Percentiles rank a stretch among this genome's conserved stretches.
These are phyloP conservation scores for Bos javanicus DNA, from an alignment of 2,113 vertebrate genomes.

Conservation along the genomic window DNA sequence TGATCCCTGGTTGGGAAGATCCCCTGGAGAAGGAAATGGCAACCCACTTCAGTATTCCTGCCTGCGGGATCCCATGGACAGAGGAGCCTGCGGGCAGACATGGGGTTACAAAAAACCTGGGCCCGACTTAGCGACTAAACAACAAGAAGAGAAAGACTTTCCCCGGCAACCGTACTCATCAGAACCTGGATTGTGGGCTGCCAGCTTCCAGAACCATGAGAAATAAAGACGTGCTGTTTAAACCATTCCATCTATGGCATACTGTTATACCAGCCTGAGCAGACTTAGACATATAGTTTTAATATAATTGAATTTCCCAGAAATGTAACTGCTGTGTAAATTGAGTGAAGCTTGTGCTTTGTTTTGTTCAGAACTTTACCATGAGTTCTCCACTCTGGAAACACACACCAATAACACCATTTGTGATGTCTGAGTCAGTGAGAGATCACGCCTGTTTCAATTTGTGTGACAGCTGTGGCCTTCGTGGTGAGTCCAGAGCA, in stretches of 20 bases:
- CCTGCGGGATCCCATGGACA: neutral
- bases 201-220: neutral
- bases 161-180: fast-evolving
- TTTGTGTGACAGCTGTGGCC: neutral
- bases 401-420: neutral
- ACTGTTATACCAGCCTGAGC: neutral
- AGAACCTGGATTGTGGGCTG: no score
- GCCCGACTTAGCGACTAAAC: neutral
- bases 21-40: neutral
- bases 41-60: neutral
- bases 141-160: neutral
- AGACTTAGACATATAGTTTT: neutral
- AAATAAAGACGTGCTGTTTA: neutral
- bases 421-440: neutral
- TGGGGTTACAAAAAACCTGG: neutral
- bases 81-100: neutral
- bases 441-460: neutral
- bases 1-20: neutral
- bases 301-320: neutral
- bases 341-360: neutral
- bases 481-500: neutral
- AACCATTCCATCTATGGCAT: fast-evolving
- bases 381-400: neutral
- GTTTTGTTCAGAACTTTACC: neutral
- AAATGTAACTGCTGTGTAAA: neutral